Conservation (phyloP, 2,888 invertebrate species). For the Scaptodrosophila latifasciaeformis region DNA sequence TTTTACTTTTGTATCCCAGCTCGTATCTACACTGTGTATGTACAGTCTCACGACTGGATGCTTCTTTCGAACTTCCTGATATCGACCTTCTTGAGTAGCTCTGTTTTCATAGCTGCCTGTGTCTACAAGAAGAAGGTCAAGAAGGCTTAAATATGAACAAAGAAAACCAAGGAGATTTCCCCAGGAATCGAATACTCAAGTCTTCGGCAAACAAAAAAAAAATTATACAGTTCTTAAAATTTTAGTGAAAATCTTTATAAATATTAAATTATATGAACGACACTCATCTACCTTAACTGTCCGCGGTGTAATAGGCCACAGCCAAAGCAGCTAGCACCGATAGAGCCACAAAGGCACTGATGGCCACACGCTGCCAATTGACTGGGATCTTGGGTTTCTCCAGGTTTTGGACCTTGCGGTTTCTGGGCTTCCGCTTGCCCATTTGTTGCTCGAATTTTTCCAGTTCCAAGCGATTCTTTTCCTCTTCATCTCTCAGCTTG, state of each 20-base stretch:
- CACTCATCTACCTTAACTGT: constrained; percentile 53
- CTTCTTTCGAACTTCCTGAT: constrained; percentile 84
- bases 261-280: neutral
- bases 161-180: too few relatives aligned
- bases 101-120: constrained; percentile 83
- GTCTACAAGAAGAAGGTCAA: constrained; percentile 78
- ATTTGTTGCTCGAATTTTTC: constrained; percentile 87
- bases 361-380: constrained; percentile 46
- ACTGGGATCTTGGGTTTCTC: constrained; percentile 31
- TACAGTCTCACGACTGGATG: constrained; percentile 85
- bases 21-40: constrained; percentile 85
- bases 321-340: constrained; percentile 52
- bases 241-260: constrained; percentile 20
- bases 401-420: constrained; percentile 71
- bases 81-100: constrained; percentile 82
- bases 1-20: constrained; percentile 77
- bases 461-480: constrained; percentile 82
- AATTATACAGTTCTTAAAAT: too few relatives aligned
- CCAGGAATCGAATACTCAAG: too few relatives aligned
- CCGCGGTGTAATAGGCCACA: constrained; percentile 63
- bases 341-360: constrained; percentile 41
- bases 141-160: constrained; percentile 42
- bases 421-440: constrained; percentile 79
- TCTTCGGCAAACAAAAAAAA: too few relatives aligned
- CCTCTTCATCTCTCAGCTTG: constrained; percentile 76